Evolutionary conservation across 1,140 invertebrate genomes (phyloP), one percentile per base, ranked within the genome.

Genomic region (Philotrypesis tridentata): DNA sequence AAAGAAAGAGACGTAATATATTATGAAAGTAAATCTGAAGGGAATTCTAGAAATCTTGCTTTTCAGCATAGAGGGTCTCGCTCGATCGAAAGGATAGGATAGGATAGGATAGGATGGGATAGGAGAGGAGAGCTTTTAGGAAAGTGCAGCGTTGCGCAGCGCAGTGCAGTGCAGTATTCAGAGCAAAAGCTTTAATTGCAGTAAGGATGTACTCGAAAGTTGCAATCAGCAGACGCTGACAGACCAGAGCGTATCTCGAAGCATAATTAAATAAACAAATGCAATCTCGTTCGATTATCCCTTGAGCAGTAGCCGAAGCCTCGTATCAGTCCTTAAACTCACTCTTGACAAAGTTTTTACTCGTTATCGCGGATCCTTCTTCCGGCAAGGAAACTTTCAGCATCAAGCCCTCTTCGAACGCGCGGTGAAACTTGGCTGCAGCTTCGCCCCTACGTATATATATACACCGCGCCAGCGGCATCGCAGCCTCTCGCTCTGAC

Each of bases 221-320:
- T 43, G 6, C 48, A 55, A 55, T 55, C 48, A 48, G 48, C 48
- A 55, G 21, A 17, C 48, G 48, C 7, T 17, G 48, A 55, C 21
- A n/a, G 48, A 7, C 2, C 17, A 48, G 43, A 12, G 43, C 43
- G 43, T 48, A 75, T 74, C n/a, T 63, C 43, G 31, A 25, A 75
- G 37, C 43, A 77, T 63, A 67, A 67, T 77, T 37, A 61, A 77
- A 77, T 77, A 77, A 75, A 77, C 7, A 29, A 77, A 43, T 23
- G 37, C 37, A 77, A 21, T 77, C 12, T 67, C 40, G 23, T 77
- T 67, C 9, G 33, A 77, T 67, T 37, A 77, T 17, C 61, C 11
- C n/a, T 6, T n/a, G n/a, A n/a, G n/a, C 48, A 55, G 21, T 17
- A 6, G 48, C 17, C 21, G 25, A 29, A 9, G 61, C 61, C 61